Base-by-base conservation (phyloP, 2,888 invertebrate species). In the Scaptomyza reducta region DNA sequence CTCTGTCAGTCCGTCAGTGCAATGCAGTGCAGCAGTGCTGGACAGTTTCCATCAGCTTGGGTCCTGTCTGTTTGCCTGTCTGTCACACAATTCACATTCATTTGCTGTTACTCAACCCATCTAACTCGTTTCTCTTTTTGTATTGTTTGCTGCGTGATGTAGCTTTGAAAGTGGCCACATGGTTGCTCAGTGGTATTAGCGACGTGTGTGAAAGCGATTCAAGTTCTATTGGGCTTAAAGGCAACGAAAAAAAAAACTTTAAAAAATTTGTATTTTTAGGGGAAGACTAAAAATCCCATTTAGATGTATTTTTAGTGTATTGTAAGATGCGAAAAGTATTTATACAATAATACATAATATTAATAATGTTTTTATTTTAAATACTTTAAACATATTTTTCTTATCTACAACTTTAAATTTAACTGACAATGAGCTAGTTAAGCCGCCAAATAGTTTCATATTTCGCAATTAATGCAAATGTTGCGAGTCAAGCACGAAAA, bases 11-110 rank as follows among this genome's bases (percentile, higher is more conserved):
- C 49, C 42, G 13, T 50, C 22, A 16, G 27, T 38, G 35, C 54
- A 44, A 33, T 42, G 33, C 49, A 49, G 18, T 47, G 31, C 51
- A 33, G 31, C 51, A 33, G 18, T 33, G 33, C 33, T 58, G 61
- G 62, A 44, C 77, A 67, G 44, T 59, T 44, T 49, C 54, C 76
- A 71, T 77, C 79, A 62, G 74, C 49, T 62, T 16, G 16, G 58
- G 42, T 27, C 41, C 57, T 49, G 66, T 62, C 64, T 63, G 63
- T 63, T 64, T 55, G 60, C 61, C 70, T 60, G 84, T 69, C 68
- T 67, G 65, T 70, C 84, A 66, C 70, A 60, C 87, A 63, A 68
- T 67, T 62, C 58, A 45, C 80, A 75, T 57, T 64, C 72, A 61
- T 72, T 70, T 69, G 56, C 54, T 57, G 68, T 29, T 25, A 47